phyloP scores from a whole-genome alignment of 2,888 invertebrate species.

The Polietes domitor region DNA sequence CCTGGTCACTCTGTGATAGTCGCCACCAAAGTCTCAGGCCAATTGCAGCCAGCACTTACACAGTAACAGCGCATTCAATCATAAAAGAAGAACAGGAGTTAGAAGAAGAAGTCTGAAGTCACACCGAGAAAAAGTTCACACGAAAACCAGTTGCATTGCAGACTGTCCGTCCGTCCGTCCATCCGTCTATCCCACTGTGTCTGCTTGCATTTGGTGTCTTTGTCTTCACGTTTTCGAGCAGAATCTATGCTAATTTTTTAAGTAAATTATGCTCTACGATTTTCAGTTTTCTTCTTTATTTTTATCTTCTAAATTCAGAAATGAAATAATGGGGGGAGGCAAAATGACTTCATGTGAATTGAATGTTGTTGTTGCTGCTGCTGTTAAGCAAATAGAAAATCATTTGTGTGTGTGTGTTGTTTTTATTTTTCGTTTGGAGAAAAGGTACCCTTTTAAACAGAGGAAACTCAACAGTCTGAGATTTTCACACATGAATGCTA shows the following conservation, averaged over 20 bases:
- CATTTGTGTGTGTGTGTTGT: conserved; percentile 1
- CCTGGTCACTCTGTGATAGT: neutral
- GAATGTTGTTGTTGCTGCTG: neutral
- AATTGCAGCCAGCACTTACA: neutral
- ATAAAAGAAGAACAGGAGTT: neutral
- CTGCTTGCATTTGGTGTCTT: neutral
- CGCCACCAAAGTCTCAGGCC: neutral
- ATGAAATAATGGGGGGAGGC: neutral
- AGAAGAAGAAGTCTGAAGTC: neutral
- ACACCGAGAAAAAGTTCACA: conserved; percentile 37
- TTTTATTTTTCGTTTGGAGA: too few relatives aligned
- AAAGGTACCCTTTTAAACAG: neutral
- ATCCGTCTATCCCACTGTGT: neutral
- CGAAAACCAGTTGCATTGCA: conserved; percentile 18
- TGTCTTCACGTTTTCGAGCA: neutral
- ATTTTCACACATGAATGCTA: conserved; percentile 60
- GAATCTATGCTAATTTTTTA: conserved; percentile 43
- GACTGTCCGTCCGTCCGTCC: neutral
- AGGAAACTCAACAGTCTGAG: conserved; percentile 25
- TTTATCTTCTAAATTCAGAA: neutral
- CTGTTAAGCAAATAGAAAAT: conserved; percentile 39
- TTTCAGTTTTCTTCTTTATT: neutral
- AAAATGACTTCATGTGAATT: neutral
- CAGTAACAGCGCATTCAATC: neutral
- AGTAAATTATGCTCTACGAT: conserved; percentile 34